Percentiles rank a stretch among this genome's conserved stretches.
phyloP scores from a whole-genome alignment of 2,113 vertebrate genomes.

The Neofelis nebulosa region DNA sequence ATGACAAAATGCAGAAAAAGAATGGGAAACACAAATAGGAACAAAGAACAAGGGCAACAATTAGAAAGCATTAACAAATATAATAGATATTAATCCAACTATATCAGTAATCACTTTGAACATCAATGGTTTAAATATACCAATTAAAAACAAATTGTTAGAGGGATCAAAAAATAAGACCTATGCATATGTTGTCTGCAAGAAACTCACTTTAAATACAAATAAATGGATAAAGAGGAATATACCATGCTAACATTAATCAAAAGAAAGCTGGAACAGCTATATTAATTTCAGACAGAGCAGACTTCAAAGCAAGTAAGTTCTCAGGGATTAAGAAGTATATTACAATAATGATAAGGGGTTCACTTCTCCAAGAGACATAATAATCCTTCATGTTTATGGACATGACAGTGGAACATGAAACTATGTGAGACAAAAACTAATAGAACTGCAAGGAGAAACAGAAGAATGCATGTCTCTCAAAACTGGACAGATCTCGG shows the following conservation, averaged over 20 bases:
- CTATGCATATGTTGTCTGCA: not conserved
- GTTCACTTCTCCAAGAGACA: not conserved
- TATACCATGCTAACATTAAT: not conserved
- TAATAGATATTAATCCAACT: not conserved
- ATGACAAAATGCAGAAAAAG: not conserved
- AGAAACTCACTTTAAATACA: not conserved
- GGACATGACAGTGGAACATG: not conserved
- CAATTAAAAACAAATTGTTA: not conserved
- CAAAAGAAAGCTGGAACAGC: not conserved
- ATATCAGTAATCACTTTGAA: not conserved
- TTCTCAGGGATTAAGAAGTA: not conserved
- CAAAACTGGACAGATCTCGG: not conserved
- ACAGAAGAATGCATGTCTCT: not conserved
- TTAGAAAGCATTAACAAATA: not conserved
- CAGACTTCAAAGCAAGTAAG: not conserved
- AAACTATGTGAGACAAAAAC: not conserved
- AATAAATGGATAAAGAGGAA: not conserved
- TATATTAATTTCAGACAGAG: not conserved
- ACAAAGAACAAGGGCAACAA: not conserved
- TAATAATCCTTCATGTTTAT: not conserved
- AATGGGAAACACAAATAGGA: not conserved
- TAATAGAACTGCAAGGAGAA: not conserved
- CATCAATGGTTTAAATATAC: not conserved
- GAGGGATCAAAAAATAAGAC: not conserved
- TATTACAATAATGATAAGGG: not conserved